phyloP scores from a whole-genome alignment of 2,888 invertebrate genomes.

The Margaritifera margaritifera region DNA sequence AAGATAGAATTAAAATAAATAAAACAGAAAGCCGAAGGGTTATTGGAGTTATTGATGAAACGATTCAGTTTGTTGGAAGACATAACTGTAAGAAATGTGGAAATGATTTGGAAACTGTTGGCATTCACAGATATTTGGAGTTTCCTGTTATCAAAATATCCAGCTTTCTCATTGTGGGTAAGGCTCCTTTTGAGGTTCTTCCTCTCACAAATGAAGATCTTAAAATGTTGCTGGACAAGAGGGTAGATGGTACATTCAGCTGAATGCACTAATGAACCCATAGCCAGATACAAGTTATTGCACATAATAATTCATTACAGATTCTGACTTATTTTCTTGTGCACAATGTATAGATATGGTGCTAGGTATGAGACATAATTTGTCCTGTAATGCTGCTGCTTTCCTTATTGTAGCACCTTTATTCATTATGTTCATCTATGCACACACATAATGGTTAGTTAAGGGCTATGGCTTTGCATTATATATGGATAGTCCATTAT shows the following conservation, averaged over 20 bases:
- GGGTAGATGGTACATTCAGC: not conserved
- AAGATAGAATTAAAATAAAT: constrained; percentile 25
- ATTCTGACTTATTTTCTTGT: too few relatives aligned
- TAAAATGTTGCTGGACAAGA: constrained; percentile 18
- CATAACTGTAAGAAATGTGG: constrained; percentile 51
- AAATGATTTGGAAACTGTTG: constrained; percentile 43
- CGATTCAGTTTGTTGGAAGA: constrained; percentile 38
- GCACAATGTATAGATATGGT: too few relatives aligned
- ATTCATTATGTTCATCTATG: too few relatives aligned
- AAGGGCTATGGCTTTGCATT: too few relatives aligned
- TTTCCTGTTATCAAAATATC: constrained; percentile 52
- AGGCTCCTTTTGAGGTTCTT: constrained; percentile 37
- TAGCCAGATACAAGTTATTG: too few relatives aligned
- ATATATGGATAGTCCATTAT: too few relatives aligned
- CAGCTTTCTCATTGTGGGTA: constrained; percentile 45
- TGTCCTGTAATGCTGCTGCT: too few relatives aligned
- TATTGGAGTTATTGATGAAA: constrained; percentile 20
- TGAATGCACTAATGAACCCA: too few relatives aligned
- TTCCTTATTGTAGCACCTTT: too few relatives aligned
- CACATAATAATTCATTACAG: too few relatives aligned
- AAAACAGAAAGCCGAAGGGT: constrained; percentile 15
- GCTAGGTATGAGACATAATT: too few relatives aligned
- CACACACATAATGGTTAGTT: too few relatives aligned
- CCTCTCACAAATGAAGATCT: constrained; percentile 39
- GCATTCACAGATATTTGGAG: constrained; percentile 36